Base-by-base conservation (phyloP, 2,113 vertebrate genomes). In the Oreochromis spilurus region DNA sequence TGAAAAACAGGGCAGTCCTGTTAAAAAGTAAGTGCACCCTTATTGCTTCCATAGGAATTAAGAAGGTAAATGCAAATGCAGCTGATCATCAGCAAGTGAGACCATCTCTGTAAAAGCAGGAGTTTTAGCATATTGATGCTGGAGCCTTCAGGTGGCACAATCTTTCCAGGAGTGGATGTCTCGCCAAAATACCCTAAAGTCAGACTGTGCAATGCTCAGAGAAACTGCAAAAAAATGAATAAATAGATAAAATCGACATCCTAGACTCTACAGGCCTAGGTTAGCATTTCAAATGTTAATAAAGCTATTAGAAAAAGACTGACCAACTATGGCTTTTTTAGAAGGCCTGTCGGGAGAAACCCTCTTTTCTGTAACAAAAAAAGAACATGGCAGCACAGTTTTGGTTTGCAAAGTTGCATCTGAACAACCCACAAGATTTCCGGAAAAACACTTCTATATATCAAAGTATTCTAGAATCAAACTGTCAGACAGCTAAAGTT, bases 201-300 rank as follows among this genome's bases (percentile, higher is more conserved):
- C 65, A 70, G 38, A 70, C n/a, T 24, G 10, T 50, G n/a, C 38
- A 43, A 0, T 24, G 38, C 0, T 70, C n/a, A 70, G n/a, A 72
- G 21, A 72, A 72, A 43, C 65, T 26, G n/a, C 14, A 70, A 43
- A 14, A 40, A 40, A 24, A 38, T 0, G 4, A 21, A 36, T 1
- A 17, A 65, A 65, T 60, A 0, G 9, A 67, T 14, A 0, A 40
- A 21, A 40, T 14, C 1, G 0, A 9, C 36, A 14, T 70, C 8
- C 14, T 43, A 3, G 67, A 45, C 67, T 43, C 0, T 17, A 45
- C 67, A 45, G 67, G 67, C 67, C 65, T 70, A 16, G 2, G 38
- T 45, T 72, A 45, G 1, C 13, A 26, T 16, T 43, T 70, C 43
- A 14, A 43, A 70, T 70, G 12, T 43, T 72, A 26, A 72, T 36